Evolutionary conservation across 2,113 vertebrate species (phyloP), one percentile per base, ranked within the genome.

Genomic region (Plecotus auritus): DNA sequence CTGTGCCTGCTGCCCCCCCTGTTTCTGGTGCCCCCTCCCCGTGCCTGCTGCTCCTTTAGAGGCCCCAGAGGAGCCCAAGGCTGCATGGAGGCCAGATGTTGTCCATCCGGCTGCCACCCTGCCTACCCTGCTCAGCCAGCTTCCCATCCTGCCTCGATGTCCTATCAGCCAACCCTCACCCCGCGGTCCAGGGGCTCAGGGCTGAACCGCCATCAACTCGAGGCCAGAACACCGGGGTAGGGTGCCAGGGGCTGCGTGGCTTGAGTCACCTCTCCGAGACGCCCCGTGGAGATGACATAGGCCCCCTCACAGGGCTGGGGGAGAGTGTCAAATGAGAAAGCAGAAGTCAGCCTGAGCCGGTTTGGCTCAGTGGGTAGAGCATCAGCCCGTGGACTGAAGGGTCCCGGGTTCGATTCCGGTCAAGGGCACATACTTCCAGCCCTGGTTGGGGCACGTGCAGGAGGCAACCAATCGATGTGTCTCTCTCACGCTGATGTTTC

Each of bases 101-200:
- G 0, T 26, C 16, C 13, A 9, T 49, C 47, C 4, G 66, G 42
- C 61, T 80, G 84, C 56, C 2, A 1, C 59, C 37, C n/a, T 40
- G 56, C 26, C n/a, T 0, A 0, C 69, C 32, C 9, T 0, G 40
- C 35, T 9, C 88, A 17, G 40, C 35, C 35, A 37, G 77, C 77
- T 56, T 28, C 86, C 45, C 0, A 0, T 16, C 49, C 20, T 7
- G 7, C 69, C 66, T 47, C 0, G 0, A 47, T 40, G 16, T 14
- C 30, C 59, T 13, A 0, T 67, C 61, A 1, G 14, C 28, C 22
- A 0, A 2, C 45, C 30, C 67, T 69, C 7, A 2, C 45, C 32
- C 47, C 32, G 12, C 1, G 47, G 47, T 14, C 2, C 47, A 49
- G 47, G 47, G 13, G 80, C 32, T 72, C n/a, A 47, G 54, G 42